Base-by-base conservation (phyloP, 2,888 invertebrate genomes). In the Boloria selene region DNA sequence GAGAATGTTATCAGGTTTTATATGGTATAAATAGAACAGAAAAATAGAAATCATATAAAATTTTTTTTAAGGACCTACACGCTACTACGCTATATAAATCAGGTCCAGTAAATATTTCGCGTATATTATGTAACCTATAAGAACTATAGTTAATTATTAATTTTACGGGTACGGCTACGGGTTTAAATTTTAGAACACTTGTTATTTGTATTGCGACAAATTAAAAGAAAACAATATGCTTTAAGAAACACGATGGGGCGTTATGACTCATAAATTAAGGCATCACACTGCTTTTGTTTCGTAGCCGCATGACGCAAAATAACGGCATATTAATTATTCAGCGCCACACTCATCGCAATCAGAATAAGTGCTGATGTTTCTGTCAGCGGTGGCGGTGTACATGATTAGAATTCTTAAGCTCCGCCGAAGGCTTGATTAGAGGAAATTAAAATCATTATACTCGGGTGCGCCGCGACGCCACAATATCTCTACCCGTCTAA, bases 361-460 rank as follows among this genome's bases (percentile, higher is more conserved):
- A 90, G 89, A 92, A 92, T 87, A 87, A 92, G 92, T 92, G 92
- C 82, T 89, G 91, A 92, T 92, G 92, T 92, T 90, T 86, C 87
- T 92, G 92, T 92, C 91, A 92, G 86, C 85, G 81, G 80, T 77
- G 75, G 79, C 73, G 75, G 78, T 78, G 87, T 82, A 86, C 92
- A 92, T 87, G 92, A 90, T 92, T 92, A 91, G 92, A 92, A 92
- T 92, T 90, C 92, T 92, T 90, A 92, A 91, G 91, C 89, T 83
- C 80, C 85, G 86, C 90, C 89, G 85, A 90, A 88, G 90, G 90
- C 90, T 86, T 92, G 92, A 92, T 92, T 92, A 92, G 91, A 92
- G 92, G 92, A 92, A 92, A 92, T 92, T 92, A 92, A 92, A 92
- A 92, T 91, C 90, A 92, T 92, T 92, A 91, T 90, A 90, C 86